Percentiles rank a stretch among this genome's conserved stretches.
Evolutionary conservation across 2,888 invertebrate genomes (phyloP).

Genomic region (Thumatha senex): DNA sequence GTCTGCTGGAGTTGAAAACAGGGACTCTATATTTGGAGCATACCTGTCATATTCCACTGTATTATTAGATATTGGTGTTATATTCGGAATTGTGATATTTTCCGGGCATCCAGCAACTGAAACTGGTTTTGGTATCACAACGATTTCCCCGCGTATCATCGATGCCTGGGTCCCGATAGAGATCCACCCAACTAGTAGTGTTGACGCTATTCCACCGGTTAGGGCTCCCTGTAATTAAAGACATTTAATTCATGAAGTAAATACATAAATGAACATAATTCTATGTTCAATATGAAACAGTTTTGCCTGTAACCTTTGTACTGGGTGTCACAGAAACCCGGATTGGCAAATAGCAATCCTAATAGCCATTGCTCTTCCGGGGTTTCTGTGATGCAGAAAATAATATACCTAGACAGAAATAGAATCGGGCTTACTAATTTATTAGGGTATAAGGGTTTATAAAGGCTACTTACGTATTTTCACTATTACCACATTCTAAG

Average conservation of each 20-base stretch:
- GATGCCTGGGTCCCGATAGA: constrained; percentile 87
- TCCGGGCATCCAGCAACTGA: constrained; percentile 81
- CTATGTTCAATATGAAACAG: no score
- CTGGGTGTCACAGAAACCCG: no score
- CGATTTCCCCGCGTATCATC: constrained; percentile 85
- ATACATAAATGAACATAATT: background rate
- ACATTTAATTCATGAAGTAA: background rate
- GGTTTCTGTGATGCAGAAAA: no score
- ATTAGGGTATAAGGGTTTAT: no score
- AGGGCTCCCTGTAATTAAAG: constrained; percentile 87
- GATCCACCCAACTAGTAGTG: constrained; percentile 86
- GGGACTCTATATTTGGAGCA: background rate
- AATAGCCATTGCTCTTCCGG: no score
- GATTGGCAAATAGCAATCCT: no score
- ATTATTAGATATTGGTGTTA: background rate
- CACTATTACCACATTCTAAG: no score
- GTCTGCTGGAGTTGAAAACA: no score
- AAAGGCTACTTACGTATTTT: no score
- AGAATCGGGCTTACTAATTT: no score
- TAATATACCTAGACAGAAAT: no score
- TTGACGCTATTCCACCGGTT: constrained; percentile 84
- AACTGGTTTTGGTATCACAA: constrained; percentile 84
- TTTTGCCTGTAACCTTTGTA: no score
- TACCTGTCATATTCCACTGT: constrained; percentile 63
- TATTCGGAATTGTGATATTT: constrained; percentile 49